Evolutionary conservation across 2,797 vertebrate genomes (phyloP), one percentile per base, ranked within the genome.

Genomic region (Hozukius guyotensis): DNA sequence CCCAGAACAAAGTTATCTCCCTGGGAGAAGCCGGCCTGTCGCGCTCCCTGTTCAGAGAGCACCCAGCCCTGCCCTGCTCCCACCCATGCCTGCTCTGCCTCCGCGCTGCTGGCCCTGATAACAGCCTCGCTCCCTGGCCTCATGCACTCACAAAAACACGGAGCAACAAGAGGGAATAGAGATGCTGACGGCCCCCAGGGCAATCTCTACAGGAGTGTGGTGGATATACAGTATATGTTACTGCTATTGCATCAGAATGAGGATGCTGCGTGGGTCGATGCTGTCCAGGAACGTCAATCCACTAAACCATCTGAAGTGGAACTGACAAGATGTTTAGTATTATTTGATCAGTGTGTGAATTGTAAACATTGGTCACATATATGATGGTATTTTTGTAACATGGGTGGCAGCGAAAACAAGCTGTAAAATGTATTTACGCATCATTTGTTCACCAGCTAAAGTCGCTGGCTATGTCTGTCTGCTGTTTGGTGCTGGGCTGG

Each of bases 1-100:
- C 77, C 85, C 78, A 93, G 88, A 94, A 95, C 91, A 95, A 94
- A 94, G 92, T 90, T 95, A 96, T 95, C 94, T 93, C 77, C 53
- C 53, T 86, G 84, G 85, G 85, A 92, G 93, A 92, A 93, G 86
- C 66, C 75, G n/a, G 75, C 24, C 79, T 71, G 88, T 69, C 9
- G 77, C 57, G 24, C 77, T 81, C 78, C 85, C 86, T 89, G 85
- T 75, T 86, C 86, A 57, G 80, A 86, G 81, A 83, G 85, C 79
- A 14, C 74, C 83, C 83, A 66, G 77, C 81, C 84, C 86, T 88
- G 90, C 86, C 88, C 91, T 75, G 68, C 88, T 86, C 87, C 86
- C 93, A 90, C 92, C 91, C 88, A 87, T 71, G 83, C 65, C 82
- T 86, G 89, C 42, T 80, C 85, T 77, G 83, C 65, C 59, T 83